Base-by-base conservation (phyloP, 2,113 vertebrate species). In the Scartelaos histophorus region DNA sequence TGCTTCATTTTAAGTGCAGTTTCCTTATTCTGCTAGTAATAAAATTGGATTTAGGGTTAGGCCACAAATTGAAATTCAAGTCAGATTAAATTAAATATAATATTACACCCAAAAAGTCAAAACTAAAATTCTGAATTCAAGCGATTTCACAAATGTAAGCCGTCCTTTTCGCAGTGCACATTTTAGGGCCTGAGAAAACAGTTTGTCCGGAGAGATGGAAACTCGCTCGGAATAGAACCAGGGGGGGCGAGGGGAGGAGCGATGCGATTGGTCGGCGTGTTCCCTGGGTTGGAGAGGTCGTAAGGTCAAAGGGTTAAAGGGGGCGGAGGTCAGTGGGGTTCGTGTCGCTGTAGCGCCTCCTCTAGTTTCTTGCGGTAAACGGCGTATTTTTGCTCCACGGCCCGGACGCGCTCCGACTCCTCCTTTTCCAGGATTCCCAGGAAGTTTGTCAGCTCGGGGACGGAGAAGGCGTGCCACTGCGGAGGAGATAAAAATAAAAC, bases 381-480 rank as follows among this genome's bases (percentile, higher is more conserved):
- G 57, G 77, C 13, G 0, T 97, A 99, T 83, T 95, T 97, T 76
- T 93, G 95, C 73, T 94, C 88, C 76, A 98, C 95, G 70, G 94
- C 92, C 16, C 94, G 94, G 67, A 98, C 86, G 51, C 97, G 97
- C 67, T 99, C 97, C 4, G 91, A 86, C 81, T 99, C 97, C 70
- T 99, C 98, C 62, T 95, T 98, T 73, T 92, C 92, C 90, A 99
- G 90, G 82, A 99, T 97, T 2, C 95, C 91, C 82, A 99, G 84
- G 92, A 99, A 99, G 92, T 99, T 99, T 87, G 98, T 96, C 29
- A 99, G 95, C 89, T 99, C 98, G 0, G 97, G 97, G 76, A 99
- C 94, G 16, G 96, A 97, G 91, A 99, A 99, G 0, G 96, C 97
- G 0, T 99, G 95, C 96, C 97, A 99, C 98, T 99, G 92, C 7